Percentiles rank a stretch among this genome's conserved stretches.
Evolutionary conservation across 2,113 vertebrate genomes (phyloP).

Genomic region (Haemorhous mexicanus): DNA sequence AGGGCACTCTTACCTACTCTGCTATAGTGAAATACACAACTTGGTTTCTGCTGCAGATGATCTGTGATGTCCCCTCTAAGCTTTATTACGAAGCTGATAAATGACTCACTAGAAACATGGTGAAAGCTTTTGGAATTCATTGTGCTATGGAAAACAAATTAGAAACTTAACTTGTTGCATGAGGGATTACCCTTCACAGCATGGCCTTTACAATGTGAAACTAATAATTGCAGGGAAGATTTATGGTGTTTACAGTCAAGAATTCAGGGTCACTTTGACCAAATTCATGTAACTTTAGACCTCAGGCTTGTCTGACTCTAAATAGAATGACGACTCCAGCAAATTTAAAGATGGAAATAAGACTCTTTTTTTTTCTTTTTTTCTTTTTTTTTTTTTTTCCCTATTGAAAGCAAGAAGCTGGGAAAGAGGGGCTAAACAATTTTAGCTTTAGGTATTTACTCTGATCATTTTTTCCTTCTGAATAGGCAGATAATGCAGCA

Average conservation of each 20-base stretch:
- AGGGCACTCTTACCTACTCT: background rate
- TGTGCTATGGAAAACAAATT: slow-evolving; percentile 64
- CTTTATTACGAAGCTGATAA: slow-evolving; percentile 59
- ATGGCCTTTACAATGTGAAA: slow-evolving; percentile 65
- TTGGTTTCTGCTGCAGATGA: slow-evolving; percentile 24
- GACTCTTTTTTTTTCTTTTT: background rate
- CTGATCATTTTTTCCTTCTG: background rate
- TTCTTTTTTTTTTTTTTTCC: background rate
- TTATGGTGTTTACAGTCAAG: slow-evolving; percentile 68
- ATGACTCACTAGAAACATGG: slow-evolving; percentile 42
- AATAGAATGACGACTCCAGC: background rate
- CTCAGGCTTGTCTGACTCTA: slow-evolving; percentile 27
- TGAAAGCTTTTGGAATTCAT: slow-evolving; percentile 67
- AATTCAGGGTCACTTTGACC: slow-evolving; percentile 68
- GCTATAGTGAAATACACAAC: background rate
- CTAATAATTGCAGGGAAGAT: slow-evolving; percentile 66
- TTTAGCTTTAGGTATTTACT: background rate
- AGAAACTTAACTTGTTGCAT: slow-evolving; percentile 66
- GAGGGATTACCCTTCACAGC: slow-evolving; percentile 68
- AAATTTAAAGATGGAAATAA: slow-evolving; percentile 22
- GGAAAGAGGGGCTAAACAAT: background rate
- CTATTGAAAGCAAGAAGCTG: background rate
- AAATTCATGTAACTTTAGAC: slow-evolving; percentile 57
- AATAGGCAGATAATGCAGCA: background rate
- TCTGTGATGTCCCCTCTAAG: slow-evolving; percentile 27